Evolutionary conservation across 2,888 invertebrate genomes (phyloP), one percentile per base, ranked within the genome.

Genomic region (Lydus trimaculatus): DNA sequence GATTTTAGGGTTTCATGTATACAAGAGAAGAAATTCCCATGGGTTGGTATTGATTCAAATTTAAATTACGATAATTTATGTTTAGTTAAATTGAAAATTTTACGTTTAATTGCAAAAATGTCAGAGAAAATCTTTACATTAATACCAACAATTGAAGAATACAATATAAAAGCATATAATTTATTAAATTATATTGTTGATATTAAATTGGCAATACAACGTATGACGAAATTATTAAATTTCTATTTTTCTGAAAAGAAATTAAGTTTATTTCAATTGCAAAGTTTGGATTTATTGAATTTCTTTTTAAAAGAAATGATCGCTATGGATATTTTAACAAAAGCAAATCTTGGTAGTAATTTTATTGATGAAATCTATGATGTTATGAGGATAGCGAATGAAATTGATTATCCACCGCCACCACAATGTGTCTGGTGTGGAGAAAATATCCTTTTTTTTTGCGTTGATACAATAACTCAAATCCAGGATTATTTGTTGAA

Each of bases 221-320:
- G 83, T 67, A 75, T 84, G 67, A 75, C 76, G 20, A 66, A 67
- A 58, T 73, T 84, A 63, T 73, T 84, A 23, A 73, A 76, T 43
- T 61, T 78, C 56, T 71, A 76, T 31, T 73, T 73, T 48, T 65
- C 70, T 7, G 77, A 76, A 11, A 71, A 66, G 59, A 64, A 72
- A 31, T 72, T 83, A 6, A 74, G 77, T 4, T 52, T 70, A 61
- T 83, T 82, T 66, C 82, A 83, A 65, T 76, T 79, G 75, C 76
- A 78, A 25, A 83, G 82, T 68, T 73, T 83, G 15, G 81, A 81
- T 70, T 62, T 83, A 33, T 74, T 81, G 60, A 81, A 82, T 67
- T 78, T 82, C 72, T 83, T 78, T 66, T 73, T 84, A 56, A 84
- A 82, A 72, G 81, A 82, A 76, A 78, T 81, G 72, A 75, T 82